Base-by-base conservation (phyloP, 2,888 invertebrate genomes). In the Odontomyia ornata region DNA sequence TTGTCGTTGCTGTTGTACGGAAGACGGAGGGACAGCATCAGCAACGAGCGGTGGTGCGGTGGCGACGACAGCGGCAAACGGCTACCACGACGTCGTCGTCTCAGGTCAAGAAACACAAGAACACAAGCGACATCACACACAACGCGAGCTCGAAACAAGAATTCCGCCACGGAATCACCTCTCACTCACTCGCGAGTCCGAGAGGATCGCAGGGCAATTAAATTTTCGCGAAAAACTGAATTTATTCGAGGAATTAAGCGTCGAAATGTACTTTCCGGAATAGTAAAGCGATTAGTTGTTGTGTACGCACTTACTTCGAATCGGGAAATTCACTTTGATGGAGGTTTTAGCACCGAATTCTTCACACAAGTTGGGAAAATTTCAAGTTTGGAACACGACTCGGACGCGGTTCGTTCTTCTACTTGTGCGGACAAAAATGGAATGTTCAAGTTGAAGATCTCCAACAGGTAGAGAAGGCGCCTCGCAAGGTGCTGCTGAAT, bases 101-200 rank as follows among this genome's bases (percentile, higher is more conserved):
- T 69, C 47, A 43, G 69, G 69, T 69, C 69, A 69, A 69, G 21
- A 46, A 23, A 15, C 65, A 69, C 69, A 47, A 11, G 69, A 46
- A 69, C 25, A n/a, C 69, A 65, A 52, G 15, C 15, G 52, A n/a
- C 65, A 47, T 11, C 13, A 47, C 23, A 47, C 47, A 30, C 13
- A 3, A 46, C 15, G 13, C 25, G 46, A 21, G 13, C 25, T 21
- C 25, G 46, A 21, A 15, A n/a, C 23, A 69, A 69, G 69, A 69
- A 69, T 69, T 69, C 69, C 69, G 69, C 69, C 69, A 69, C 69
- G 69, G 46, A 46, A 47, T 69, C 69, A 69, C 69, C 69, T 25
- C 69, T 46, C 47, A 47, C 69, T 69, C 47, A 25, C 46, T 36
- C 15, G 47, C 47, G 1, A n/a, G n/a, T n/a, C n/a, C n/a, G n/a